Percentiles rank a stretch among this genome's conserved stretches.
phyloP scores from a whole-genome alignment of 2,888 invertebrate species.

The Drosophila neoperkinsi region DNA sequence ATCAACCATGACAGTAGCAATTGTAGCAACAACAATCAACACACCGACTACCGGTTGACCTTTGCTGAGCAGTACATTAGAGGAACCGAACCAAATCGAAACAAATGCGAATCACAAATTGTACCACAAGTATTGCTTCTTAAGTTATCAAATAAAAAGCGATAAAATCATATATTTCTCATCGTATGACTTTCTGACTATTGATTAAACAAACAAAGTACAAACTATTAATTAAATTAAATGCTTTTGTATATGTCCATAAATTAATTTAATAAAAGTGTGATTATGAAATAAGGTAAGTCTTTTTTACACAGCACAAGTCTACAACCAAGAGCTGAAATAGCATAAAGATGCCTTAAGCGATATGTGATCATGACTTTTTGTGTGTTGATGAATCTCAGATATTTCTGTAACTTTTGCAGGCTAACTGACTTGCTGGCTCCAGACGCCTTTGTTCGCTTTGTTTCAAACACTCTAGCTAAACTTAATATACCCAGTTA shows the following conservation, averaged over 20 bases:
- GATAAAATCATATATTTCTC: too few species aligned
- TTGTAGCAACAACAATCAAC: neutral
- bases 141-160: neutral
- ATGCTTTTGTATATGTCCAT: neutral
- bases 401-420: too few species aligned
- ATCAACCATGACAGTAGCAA: constrained; percentile 44
- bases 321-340: neutral
- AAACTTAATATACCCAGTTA: constrained; percentile 12
- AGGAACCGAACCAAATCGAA: neutral
- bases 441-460: neutral
- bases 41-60: constrained; percentile 14
- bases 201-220: neutral
- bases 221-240: neutral
- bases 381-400: neutral
- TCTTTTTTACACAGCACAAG: neutral
- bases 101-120: neutral
- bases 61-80: neutral
- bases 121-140: neutral
- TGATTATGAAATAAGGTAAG: neutral
- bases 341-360: neutral
- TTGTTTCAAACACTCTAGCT: constrained; percentile 2
- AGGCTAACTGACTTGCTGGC: neutral
- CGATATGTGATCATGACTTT: neutral
- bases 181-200: neutral
- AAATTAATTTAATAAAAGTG: neutral